These are phyloP conservation scores for Philhelius pedissequus DNA, from an alignment of 2,888 invertebrate genomes.

Conservation along the genomic window DNA sequence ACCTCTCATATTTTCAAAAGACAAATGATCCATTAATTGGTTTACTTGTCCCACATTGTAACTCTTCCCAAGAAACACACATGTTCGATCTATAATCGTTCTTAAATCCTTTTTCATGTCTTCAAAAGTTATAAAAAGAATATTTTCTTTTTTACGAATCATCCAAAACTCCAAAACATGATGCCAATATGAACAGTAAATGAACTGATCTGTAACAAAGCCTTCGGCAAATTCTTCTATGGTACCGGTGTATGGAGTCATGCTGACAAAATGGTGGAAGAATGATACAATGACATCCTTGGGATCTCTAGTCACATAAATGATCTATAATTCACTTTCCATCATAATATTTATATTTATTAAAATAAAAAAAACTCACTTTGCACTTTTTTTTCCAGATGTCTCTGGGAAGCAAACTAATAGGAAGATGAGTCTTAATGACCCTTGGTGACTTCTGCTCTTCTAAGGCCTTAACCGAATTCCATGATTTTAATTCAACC, in stretches of 20 bases:
- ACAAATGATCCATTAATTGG: constrained; percentile 25
- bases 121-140: no score
- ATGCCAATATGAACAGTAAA: constrained; percentile 51
- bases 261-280: neutral
- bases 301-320: constrained; percentile 23
- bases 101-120: no score
- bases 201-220: constrained; percentile 30
- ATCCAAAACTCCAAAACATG: constrained; percentile 36
- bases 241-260: neutral
- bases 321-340: neutral
- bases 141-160: no score
- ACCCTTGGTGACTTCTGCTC: constrained; percentile 43
- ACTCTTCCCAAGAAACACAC: neutral
- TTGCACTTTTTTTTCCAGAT: constrained; percentile 60
- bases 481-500: neutral
- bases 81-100: neutral
- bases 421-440: constrained; percentile 61
- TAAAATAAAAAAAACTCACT: neutral
- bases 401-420: constrained; percentile 47
- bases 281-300: constrained; percentile 29
- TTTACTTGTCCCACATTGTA: neutral
- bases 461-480: neutral
- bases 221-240: constrained; percentile 74
- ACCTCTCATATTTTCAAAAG: constrained; percentile 39
- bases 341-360: no score